Conservation (phyloP, 2,113 vertebrate genomes). For the Ceyx cyanopectus region DNA sequence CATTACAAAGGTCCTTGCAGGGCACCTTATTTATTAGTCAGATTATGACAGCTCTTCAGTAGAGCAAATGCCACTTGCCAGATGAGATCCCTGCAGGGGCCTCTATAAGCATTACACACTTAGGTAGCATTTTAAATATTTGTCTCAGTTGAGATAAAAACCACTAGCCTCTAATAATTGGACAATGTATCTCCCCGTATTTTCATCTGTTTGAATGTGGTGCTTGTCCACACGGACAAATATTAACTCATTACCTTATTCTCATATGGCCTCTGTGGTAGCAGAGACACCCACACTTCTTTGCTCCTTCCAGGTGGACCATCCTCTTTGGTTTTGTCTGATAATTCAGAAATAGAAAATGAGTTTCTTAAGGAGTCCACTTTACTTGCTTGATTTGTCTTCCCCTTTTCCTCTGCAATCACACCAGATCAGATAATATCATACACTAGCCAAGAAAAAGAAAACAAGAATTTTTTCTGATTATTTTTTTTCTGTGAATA, state of each 20-base stretch:
- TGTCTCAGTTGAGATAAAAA: conserved; percentile 8
- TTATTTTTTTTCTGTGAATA: background rate
- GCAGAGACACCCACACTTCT: background rate
- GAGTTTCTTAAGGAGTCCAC: background rate
- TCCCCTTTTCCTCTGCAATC: conserved; percentile 58
- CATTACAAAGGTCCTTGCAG: background rate
- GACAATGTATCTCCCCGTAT: background rate
- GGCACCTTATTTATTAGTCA: background rate
- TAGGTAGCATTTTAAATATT: conserved; percentile 39
- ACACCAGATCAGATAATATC: background rate
- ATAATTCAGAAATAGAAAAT: background rate
- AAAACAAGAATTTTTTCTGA: background rate
- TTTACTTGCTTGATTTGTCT: conserved; percentile 11
- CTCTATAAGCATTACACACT: background rate
- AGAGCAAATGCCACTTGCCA: conserved; percentile 35
- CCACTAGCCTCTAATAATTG: conserved; percentile 35
- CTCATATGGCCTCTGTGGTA: conserved; percentile 2
- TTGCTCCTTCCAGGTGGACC: background rate
- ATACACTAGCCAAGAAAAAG: background rate
- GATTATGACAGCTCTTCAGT: conserved; percentile 9
- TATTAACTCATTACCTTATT: conserved; percentile 58
- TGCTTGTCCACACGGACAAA: background rate
- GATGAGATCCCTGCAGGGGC: background rate
- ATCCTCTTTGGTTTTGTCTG: conserved; percentile 1
- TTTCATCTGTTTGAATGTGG: background rate